Base-by-base conservation (phyloP, 2,797 vertebrate species). In the Darevskia nairensis region DNA sequence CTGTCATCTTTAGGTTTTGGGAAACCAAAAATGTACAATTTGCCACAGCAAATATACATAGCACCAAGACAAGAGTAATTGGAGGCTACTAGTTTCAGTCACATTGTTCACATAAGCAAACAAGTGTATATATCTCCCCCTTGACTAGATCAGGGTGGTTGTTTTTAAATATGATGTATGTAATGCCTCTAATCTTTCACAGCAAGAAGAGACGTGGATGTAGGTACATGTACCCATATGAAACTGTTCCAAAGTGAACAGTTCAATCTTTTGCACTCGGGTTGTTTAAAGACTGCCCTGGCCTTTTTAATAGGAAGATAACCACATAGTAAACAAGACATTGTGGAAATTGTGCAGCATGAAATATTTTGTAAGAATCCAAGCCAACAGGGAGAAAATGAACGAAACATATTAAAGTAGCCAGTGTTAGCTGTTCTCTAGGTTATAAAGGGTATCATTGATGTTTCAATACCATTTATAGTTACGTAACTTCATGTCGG, bases 331-430 rank as follows among this genome's bases (percentile, higher is more conserved):
- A 55, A 3, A 55, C 50, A 55, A 55, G 50, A 55, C 50, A 55
- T 55, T 55, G 50, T 55, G 50, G 50, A 55, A 55, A 55, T 55
- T 55, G 50, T 55, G 50, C 15, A 68, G 32, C 11, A 50, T 78
- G 13, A 41, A 78, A 78, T 84, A 61, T 71, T 23, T 39, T 50
- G 74, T n/a, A 84, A 89, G 61, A 91, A 89, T 27, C 59, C 75
- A 72, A 87, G 72, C 44, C 3, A 84, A 19, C 69, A 89, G 86
- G 78, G n/a, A 80, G 2, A n/a, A 1, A 55, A 55, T 55, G 50
- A 55, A 55, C 13, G 15, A 23, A 39, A 90, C 9, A 7, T 0
- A 46, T 86, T 35, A 81, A 81, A 93, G 15, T n/a, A 76, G 32
- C n/a, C 9, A 10, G 0, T 1, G 88, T 41, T 69, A 74, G 59